Base-by-base conservation (phyloP, 2,888 invertebrate species). In the Epirrhoe alternata region DNA sequence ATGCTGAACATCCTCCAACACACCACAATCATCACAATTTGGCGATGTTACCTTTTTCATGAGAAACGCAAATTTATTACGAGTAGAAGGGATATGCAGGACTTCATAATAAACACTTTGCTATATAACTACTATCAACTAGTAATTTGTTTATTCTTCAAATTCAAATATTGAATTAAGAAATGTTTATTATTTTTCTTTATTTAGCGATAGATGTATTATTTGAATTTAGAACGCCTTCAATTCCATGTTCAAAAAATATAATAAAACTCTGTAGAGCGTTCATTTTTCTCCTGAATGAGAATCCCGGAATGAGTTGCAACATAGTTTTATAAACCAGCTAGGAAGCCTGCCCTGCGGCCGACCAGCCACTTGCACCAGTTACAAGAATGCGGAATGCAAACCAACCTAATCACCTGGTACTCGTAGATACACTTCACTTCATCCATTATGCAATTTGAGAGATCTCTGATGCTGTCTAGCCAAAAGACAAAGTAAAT, bases 301-400 rank as follows among this genome's bases (percentile, higher is more conserved):
- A 49, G 59, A 61, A 53, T 42, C n/a, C n/a, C n/a, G n/a, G n/a
- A n/a, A 4, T 1, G 38, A 5, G 12, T 62, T 65, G 53, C 56
- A 52, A 62, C 54, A 59, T 8, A 35, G 10, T 35, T 49, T n/a
- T 56, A 24, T 35, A 64, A 47, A 47, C 51, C 45, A 59, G 42
- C 50, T 45, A 52, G 45, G 35, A 66, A 57, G 74, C 69, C 33
- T 58, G 65, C 64, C 66, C 64, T 67, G 30, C 63, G 50, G 67
- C 63, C 61, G 68, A 72, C 49, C n/a, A 58, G 69, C 33, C 30
- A 51, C 49, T 74, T 69, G 73, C 59, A 67, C 58, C 64, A 76
- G 68, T 74, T 70, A 73, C 61, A 76, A 74, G 89, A 89, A 89
- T 88, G 89, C 89, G 88, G 64, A 65, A 65, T 56, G 49, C 59